These are phyloP conservation scores for Pristionchus fissidentatus DNA, from an alignment of 2,888 invertebrate species.

Conservation along the genomic window DNA sequence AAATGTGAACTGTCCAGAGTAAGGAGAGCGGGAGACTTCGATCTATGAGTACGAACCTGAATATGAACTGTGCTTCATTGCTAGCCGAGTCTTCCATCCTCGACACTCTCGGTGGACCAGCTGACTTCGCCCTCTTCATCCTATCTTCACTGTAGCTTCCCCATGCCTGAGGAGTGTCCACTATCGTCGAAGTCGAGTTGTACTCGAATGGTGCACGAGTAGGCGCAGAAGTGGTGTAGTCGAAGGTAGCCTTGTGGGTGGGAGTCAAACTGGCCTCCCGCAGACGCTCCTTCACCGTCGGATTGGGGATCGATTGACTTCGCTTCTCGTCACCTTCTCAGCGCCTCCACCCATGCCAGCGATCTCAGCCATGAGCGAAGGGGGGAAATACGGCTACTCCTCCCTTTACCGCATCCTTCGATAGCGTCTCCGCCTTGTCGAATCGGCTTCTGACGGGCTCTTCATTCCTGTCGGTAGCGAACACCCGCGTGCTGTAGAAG, in stretches of 20 bases:
- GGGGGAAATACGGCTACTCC: conserved; percentile 49
- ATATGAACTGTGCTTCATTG: conserved; percentile 46
- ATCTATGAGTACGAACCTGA: too few relatives aligned
- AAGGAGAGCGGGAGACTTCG: too few relatives aligned
- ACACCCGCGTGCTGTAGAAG: conserved; percentile 42
- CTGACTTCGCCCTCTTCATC: not conserved
- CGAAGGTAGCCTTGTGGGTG: not conserved
- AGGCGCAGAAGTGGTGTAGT: too few relatives aligned
- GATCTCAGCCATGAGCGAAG: conserved; percentile 38
- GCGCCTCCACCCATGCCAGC: conserved; percentile 25
- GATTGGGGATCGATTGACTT: conserved; percentile 42
- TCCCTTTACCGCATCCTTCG: conserved; percentile 37
- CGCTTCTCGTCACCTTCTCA: not conserved
- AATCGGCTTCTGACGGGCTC: too few relatives aligned
- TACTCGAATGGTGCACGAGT: too few relatives aligned
- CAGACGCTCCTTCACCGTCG: conserved; percentile 45
- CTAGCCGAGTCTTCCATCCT: conserved; percentile 25
- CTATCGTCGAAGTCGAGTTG: not conserved
- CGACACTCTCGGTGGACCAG: conserved; percentile 12
- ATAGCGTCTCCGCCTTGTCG: too few relatives aligned
- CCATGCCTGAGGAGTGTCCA: conserved; percentile 5
- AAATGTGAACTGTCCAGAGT: too few relatives aligned
- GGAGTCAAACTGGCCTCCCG: conserved; percentile 25
- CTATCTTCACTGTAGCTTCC: not conserved
- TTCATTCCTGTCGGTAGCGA: too few relatives aligned